Evolutionary conservation across 1,140 invertebrate species (phyloP), one percentile per base, ranked within the genome.

Genomic region (Olivierus martensii): DNA sequence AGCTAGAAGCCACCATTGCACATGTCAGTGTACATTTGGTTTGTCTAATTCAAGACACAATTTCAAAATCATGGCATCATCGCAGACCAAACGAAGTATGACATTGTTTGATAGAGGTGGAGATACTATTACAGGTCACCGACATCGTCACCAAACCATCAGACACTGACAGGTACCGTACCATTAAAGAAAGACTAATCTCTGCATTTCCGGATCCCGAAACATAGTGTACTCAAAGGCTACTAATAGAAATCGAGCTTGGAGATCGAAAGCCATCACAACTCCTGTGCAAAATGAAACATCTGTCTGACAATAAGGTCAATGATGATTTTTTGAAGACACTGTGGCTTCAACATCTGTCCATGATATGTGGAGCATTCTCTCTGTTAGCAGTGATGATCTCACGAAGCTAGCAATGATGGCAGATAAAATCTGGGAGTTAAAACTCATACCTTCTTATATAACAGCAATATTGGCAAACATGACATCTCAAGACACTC

Each of bases 1-100:
- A n/a, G n/a, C n/a, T n/a, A n/a, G n/a, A n/a, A n/a, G n/a, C n/a
- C n/a, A n/a, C n/a, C n/a, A n/a, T n/a, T n/a, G n/a, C n/a, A n/a
- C n/a, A n/a, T n/a, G n/a, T n/a, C n/a, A n/a, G n/a, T n/a, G n/a
- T 52, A 55, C 10, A 37, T 67, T 10, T 67, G 64, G 65, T 64
- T 66, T 36, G 19, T 54, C 0, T 62, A 67, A 41, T 17, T 66
- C 3, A 62, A 67, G 22, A 53, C 61, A 0, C 52, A 60, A 49
- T 65, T 67, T 51, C 3, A 11, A 12, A 18, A 53, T 1, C 28
- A 43, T 0, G 39, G 46, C 5, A 61, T 63, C 0, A 55, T 19
- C 3, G 39, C 46, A 0, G 57, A 64, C 1, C 46, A 49, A 38
- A 54, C 55, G 0, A 65, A 63, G 43, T 64, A 51, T 19, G 9